Percentiles rank a stretch among this genome's conserved stretches.
Evolutionary conservation across 1,140 invertebrate genomes (phyloP).

Genomic region (Platyura marginata): DNA sequence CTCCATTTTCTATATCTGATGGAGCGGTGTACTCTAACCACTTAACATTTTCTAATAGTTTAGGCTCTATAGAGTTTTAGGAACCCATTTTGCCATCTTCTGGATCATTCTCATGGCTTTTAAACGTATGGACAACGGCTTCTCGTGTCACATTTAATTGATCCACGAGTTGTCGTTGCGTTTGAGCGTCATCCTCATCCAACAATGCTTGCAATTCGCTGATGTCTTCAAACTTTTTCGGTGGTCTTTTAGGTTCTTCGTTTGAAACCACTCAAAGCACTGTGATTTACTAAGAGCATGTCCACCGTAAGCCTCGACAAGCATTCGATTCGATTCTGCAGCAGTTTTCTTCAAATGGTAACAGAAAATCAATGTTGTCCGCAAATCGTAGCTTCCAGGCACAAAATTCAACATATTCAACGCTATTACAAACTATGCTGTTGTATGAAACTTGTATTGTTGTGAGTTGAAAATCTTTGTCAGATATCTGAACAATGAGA

Average conservation of each 20-base stretch:
- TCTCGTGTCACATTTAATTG: background rate
- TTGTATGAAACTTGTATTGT: background rate
- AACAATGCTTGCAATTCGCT: too few species aligned
- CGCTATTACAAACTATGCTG: background rate
- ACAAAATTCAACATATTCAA: constrained; percentile 6
- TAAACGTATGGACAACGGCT: background rate
- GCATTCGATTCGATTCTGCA: constrained; percentile 6
- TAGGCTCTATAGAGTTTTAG: too few species aligned
- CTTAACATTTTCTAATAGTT: too few species aligned
- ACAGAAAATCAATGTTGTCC: constrained; percentile 7
- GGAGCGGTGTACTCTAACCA: too few species aligned
- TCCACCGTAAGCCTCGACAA: constrained; percentile 7
- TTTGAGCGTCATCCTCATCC: background rate
- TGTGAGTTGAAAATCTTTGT: background rate
- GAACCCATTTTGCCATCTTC: too few species aligned
- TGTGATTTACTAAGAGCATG: constrained; percentile 8
- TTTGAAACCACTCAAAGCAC: constrained; percentile 9
- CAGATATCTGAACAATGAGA: background rate
- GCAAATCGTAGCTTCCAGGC: constrained; percentile 7
- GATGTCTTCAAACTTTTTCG: constrained; percentile 5
- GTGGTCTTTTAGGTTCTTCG: constrained; percentile 7
- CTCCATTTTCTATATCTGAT: too few species aligned
- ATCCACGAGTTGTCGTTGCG: background rate
- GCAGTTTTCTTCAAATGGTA: constrained; percentile 9
- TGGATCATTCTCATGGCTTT: background rate